Evolutionary conservation across 2,797 vertebrate species (phyloP).

Genomic region (Tapirus indicus): DNA sequence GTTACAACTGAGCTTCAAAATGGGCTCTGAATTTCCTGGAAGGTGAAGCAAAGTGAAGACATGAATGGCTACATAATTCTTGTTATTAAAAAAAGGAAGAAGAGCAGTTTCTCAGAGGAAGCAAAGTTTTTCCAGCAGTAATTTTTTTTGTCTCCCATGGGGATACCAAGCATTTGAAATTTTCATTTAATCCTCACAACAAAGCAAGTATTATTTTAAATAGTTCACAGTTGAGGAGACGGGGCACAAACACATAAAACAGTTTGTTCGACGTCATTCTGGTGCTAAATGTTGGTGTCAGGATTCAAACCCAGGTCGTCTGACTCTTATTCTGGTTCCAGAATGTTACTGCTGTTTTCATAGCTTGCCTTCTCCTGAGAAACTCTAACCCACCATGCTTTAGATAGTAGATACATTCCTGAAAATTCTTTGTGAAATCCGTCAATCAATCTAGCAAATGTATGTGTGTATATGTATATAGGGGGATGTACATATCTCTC

Average conservation of each 20-base stretch:
- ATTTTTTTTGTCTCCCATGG: neutral
- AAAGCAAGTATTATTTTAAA: neutral
- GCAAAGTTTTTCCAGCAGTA: neutral
- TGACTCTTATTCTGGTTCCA: neutral
- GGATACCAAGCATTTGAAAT: neutral
- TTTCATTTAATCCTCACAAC: neutral
- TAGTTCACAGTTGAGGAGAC: neutral
- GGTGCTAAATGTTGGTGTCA: neutral
- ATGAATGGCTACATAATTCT: neutral
- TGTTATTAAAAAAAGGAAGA: neutral
- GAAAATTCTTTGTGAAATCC: constrained; percentile 14
- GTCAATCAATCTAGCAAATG: neutral
- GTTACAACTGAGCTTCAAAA: neutral
- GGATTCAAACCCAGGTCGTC: neutral
- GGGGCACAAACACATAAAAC: neutral
- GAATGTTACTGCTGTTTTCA: neutral
- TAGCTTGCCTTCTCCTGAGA: neutral
- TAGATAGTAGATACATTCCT: neutral
- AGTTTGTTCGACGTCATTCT: neutral
- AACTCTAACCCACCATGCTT: neutral
- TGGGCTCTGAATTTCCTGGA: constrained; percentile 12
- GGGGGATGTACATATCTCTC: neutral
- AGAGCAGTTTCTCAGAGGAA: neutral
- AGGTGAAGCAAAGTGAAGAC: neutral
- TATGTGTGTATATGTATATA: neutral